Conservation (phyloP, 1,140 invertebrate species). For the Branchinecta lindahli region DNA sequence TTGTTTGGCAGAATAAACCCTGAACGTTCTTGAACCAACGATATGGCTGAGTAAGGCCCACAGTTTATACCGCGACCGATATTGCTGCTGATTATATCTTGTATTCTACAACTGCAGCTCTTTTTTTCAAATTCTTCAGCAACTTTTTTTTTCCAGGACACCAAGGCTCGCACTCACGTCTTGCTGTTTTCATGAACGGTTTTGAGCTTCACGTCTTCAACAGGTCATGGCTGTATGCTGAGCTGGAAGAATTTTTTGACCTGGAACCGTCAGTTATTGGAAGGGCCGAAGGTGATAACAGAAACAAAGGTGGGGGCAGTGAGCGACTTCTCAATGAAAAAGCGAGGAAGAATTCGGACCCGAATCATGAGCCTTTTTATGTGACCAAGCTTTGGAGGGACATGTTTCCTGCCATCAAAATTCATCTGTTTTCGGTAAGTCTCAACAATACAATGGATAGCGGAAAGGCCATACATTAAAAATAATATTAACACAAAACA, state of each 20-base stretch:
- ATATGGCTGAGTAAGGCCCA: no score
- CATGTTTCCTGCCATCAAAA: constrained; percentile 89
- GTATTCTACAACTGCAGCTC: no score
- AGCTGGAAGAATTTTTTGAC: constrained; percentile 76
- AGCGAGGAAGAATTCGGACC: not conserved
- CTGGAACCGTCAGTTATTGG: constrained; percentile 59
- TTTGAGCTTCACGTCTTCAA: constrained; percentile 95
- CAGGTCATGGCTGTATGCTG: constrained; percentile 68
- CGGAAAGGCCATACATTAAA: no score
- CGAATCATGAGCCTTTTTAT: not conserved
- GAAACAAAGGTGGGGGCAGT: constrained; percentile 20
- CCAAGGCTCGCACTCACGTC: constrained; percentile 82
- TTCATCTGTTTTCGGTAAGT: constrained; percentile 68
- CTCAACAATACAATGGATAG: not conserved
- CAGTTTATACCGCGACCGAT: no score
- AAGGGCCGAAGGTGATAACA: not conserved
- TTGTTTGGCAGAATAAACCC: no score
- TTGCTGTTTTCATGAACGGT: constrained; percentile 86
- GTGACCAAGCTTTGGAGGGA: constrained; percentile 62
- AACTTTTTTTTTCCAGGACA: constrained; percentile 48
- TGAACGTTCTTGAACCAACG: no score
- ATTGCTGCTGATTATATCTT: no score
- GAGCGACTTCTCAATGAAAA: constrained; percentile 23
- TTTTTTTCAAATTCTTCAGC: no score
- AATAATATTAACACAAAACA: no score